Evolutionary conservation across 2,888 invertebrate species (phyloP).

Genomic region (Campoplex nolae): DNA sequence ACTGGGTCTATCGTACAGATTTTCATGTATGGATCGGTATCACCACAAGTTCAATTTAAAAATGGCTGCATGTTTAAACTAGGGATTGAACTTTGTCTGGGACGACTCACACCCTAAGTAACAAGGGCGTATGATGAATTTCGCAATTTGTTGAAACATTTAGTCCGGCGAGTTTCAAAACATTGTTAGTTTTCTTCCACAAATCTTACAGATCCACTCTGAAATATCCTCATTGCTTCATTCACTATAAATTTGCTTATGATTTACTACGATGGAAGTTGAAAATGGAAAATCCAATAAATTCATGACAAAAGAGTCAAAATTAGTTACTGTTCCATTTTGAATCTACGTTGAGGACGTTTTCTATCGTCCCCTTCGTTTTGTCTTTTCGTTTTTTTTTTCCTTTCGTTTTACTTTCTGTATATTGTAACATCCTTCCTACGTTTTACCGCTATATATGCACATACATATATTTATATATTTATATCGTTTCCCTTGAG

Average conservation of each 20-base stretch:
- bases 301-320: slow-evolving; percentile 77
- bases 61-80: too few relatives aligned
- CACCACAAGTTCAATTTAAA: too few relatives aligned
- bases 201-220: too few relatives aligned
- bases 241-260: neutral
- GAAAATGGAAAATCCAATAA: slow-evolving; percentile 80
- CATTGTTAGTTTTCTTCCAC: too few relatives aligned
- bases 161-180: too few relatives aligned
- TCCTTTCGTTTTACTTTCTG: slow-evolving; percentile 50
- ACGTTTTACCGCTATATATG: slow-evolving; percentile 32
- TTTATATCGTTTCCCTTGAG: slow-evolving; percentile 12
- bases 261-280: slow-evolving; percentile 21
- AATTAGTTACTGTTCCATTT: slow-evolving; percentile 82
- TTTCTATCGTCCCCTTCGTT: slow-evolving; percentile 47
- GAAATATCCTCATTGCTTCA: too few relatives aligned
- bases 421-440: slow-evolving; percentile 44
- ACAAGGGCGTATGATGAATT: too few relatives aligned
- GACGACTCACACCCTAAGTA: too few relatives aligned
- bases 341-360: slow-evolving; percentile 81
- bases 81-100: too few relatives aligned
- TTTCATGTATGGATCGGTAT: too few relatives aligned
- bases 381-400: slow-evolving; percentile 38
- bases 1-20: too few relatives aligned
- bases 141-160: too few relatives aligned
- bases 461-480: slow-evolving; percentile 26